A percentile compares a stretch with the other conserved stretches of the same genome.
phyloP scores from a whole-genome alignment of 1,140 invertebrate species.

The Drosophila ironensis region DNA sequence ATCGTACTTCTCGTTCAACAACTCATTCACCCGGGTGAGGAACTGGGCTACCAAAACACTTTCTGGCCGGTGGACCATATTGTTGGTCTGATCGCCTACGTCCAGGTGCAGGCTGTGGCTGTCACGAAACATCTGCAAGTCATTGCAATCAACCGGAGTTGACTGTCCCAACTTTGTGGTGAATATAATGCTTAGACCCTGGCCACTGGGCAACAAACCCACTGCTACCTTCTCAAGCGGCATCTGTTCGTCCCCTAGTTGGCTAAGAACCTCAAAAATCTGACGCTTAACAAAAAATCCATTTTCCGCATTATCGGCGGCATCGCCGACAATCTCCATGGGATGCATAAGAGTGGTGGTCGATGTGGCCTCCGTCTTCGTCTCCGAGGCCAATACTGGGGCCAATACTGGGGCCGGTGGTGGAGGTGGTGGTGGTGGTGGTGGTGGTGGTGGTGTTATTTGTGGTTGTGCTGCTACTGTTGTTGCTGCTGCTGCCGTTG shows the following conservation, averaged over 20 bases:
- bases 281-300: conserved; percentile 22
- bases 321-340: conserved; percentile 3
- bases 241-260: conserved; percentile 46
- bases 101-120: conserved; percentile 21
- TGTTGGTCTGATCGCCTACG: neutral
- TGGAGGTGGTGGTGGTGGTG: no score
- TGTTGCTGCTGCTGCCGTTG: no score
- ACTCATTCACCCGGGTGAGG: conserved; percentile 31
- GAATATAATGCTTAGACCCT: conserved; percentile 47
- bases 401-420: no score
- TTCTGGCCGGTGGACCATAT: conserved; percentile 9
- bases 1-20: conserved; percentile 18
- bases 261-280: conserved; percentile 38
- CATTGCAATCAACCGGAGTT: neutral
- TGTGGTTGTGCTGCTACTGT: no score
- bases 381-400: neutral
- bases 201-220: conserved; percentile 29
- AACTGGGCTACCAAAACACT: conserved; percentile 41
- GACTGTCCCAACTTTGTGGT: neutral
- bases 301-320: neutral
- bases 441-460: no score
- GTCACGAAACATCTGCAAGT: neutral
- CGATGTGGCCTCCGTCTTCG: conserved; percentile 26
- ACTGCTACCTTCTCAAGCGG: conserved; percentile 32
- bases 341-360: conserved; percentile 28